Base-by-base conservation (phyloP, 2,888 invertebrate genomes). In the Netelia virgata region DNA sequence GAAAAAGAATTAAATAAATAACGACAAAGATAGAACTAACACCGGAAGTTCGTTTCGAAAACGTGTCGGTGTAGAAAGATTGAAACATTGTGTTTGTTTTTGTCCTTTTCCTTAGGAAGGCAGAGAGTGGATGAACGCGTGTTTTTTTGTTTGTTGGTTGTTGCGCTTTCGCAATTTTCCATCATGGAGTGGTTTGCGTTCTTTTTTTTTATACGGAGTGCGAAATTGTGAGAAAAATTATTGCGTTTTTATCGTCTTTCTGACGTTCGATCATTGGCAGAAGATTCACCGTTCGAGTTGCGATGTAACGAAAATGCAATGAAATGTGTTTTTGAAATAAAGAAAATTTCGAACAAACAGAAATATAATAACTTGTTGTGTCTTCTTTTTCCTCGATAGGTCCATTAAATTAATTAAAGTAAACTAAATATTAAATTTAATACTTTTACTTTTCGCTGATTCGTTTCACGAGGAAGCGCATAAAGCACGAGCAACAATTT, bases 71-170 rank as follows among this genome's bases (percentile, higher is more conserved):
- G n/a, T 18, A 43, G 43, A 43, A 66, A 66, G 28, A 66, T 47
- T 8, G 61, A 59, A 59, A 28, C 28, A 59, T 59, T 18, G 59
- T 11, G 9, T 20, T 20, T 0, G 28, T 59, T 20, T 23, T 9
- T 23, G 23, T 68, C 14, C 36, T 55, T 55, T 47, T 47, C 10
- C 59, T 36, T 88, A 88, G 89, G 90, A 92, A 92, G 92, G 91
- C 92, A 91, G 90, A 92, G 87, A 91, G 89, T 91, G 91, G 88
- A 91, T 88, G 90, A 91, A 90, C 87, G 87, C 36, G 36, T 36
- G 6, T 36, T 36, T 1, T 36, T 87, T 88, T 36, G 6, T 36
- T 87, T 88, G 72, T 85, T 82, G 85, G 74, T 83, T 88, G 86
- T 89, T 88, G 85, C 87, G 86, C 63, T 75, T 23, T 61, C 59